Conservation (phyloP, 2,797 vertebrate species). For the Epinephelus coioides region DNA sequence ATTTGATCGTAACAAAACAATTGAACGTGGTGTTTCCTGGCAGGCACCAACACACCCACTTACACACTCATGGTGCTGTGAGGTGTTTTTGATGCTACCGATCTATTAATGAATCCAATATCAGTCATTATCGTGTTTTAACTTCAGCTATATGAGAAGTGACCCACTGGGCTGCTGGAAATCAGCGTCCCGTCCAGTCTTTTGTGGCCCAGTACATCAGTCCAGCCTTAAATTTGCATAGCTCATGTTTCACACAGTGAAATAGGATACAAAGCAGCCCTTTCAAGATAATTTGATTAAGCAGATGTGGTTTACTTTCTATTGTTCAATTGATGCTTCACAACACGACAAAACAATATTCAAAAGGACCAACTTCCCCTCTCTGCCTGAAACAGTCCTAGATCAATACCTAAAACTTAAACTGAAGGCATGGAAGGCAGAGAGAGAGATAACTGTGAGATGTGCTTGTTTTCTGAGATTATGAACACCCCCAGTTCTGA, state of each 20-base stretch:
- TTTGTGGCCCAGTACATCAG: neutral
- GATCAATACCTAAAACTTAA: neutral
- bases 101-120: neutral
- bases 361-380: slow-evolving; percentile 1
- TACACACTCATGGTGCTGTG: neutral
- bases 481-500: slow-evolving; percentile 24
- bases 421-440: neutral
- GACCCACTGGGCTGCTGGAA: neutral
- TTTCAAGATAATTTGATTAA: neutral
- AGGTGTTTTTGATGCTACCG: neutral
- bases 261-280: neutral
- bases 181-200: neutral
- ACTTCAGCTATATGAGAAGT: neutral
- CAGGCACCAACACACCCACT: neutral
- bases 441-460: neutral
- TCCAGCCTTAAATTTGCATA: neutral
- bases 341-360: slow-evolving; percentile 17
- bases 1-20: slow-evolving; percentile 39
- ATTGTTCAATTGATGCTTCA: neutral
- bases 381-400: neutral
- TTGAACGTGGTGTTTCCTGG: slow-evolving; percentile 16
- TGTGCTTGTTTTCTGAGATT: slow-evolving; percentile 2
- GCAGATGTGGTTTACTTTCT: neutral
- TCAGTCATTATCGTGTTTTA: neutral
- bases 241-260: slow-evolving; percentile 25